Evolutionary conservation across 1,140 invertebrate genomes (phyloP).

Genomic region (Pseudachorutes palmiensis): DNA sequence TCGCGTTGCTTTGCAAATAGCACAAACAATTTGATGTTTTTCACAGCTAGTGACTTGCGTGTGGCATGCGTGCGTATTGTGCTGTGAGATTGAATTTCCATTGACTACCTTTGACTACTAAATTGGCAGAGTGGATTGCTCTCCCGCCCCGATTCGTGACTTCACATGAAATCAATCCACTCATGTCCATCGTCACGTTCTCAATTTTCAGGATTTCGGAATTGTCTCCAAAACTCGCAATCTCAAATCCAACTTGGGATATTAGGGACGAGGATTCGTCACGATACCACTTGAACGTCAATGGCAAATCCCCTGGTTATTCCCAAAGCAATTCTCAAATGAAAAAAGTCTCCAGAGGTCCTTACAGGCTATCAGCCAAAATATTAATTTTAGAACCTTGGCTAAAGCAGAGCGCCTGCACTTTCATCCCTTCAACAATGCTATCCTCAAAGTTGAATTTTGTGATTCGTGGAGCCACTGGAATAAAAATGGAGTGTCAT

Average conservation of each 20-base stretch:
- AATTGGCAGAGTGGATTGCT: background rate
- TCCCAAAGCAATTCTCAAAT: too few relatives aligned
- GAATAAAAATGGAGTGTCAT: background rate
- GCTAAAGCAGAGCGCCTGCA: slow-evolving; percentile 5
- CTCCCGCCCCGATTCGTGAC: background rate
- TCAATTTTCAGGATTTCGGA: background rate
- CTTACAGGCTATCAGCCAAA: too few relatives aligned
- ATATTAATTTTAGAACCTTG: too few relatives aligned
- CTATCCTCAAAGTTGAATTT: slow-evolving; percentile 9
- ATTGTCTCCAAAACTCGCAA: background rate
- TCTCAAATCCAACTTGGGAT: background rate
- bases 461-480: background rate
- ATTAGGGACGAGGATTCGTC: background rate
- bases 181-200: background rate
- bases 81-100: background rate
- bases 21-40: too few relatives aligned
- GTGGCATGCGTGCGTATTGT: background rate
- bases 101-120: background rate
- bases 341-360: too few relatives aligned
- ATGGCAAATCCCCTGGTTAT: background rate
- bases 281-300: background rate
- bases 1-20: too few relatives aligned
- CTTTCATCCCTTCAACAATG: slow-evolving; percentile 7
- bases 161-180: slow-evolving; percentile 1
- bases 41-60: too few relatives aligned